phyloP scores from a whole-genome alignment of 1,140 invertebrate genomes.

The Bombus superbus region DNA sequence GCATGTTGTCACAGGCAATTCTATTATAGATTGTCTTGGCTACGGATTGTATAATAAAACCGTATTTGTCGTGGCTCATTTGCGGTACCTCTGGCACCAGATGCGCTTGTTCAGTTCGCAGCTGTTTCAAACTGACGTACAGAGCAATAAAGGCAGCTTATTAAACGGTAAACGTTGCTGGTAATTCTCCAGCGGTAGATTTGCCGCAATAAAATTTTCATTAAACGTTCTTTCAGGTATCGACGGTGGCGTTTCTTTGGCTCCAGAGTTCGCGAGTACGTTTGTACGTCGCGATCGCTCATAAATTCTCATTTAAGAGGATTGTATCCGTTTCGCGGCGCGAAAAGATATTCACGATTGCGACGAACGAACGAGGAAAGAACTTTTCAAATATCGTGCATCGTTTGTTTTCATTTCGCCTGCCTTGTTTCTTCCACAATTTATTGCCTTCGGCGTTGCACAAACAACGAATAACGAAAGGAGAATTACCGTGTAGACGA shows the following conservation, averaged over 20 bases:
- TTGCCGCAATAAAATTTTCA: background rate
- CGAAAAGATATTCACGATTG: background rate
- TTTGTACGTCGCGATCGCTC: background rate
- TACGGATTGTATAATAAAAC: background rate
- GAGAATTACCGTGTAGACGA: too few species aligned
- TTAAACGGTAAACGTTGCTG: background rate
- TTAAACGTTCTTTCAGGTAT: background rate
- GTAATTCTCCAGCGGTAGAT: background rate
- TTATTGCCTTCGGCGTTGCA: background rate
- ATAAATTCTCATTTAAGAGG: constrained; percentile 1
- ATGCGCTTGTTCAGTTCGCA: background rate
- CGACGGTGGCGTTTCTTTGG: background rate
- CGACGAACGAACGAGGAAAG: background rate
- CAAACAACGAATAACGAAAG: background rate
- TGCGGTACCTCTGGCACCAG: background rate
- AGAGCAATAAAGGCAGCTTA: background rate
- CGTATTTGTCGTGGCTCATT: constrained; percentile 3
- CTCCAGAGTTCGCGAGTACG: background rate
- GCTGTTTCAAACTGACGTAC: background rate
- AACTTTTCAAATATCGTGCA: background rate
- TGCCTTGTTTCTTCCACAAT: background rate
- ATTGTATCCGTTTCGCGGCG: background rate
- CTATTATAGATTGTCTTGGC: background rate
- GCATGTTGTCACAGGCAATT: background rate
- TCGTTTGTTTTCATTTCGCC: background rate